Evolutionary conservation across 2,113 vertebrate species (phyloP).

Genomic region (Myrmecobius fasciatus): DNA sequence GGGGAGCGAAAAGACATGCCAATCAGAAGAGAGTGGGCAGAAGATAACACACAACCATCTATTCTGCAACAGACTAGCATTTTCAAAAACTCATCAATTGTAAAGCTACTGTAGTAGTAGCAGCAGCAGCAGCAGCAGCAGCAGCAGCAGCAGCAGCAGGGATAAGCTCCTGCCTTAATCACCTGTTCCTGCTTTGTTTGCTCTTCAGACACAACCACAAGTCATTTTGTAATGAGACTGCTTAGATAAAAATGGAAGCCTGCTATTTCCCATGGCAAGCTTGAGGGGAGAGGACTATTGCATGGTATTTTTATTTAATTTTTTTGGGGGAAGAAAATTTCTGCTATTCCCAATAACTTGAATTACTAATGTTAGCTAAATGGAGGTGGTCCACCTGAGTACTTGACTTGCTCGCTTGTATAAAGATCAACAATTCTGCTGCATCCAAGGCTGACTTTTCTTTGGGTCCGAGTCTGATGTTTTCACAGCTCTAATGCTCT

Average conservation of each 20-base stretch:
- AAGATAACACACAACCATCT: not conserved
- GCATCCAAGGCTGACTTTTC: not conserved
- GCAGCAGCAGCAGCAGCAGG: not conserved
- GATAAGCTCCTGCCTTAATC: not conserved
- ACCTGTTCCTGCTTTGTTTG: not conserved
- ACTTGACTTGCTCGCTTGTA: not conserved
- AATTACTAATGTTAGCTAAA: constrained; percentile 21
- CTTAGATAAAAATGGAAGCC: not conserved
- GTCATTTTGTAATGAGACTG: not conserved
- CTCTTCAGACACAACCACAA: not conserved
- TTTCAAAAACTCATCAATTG: not conserved
- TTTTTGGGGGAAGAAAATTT: constrained; percentile 5
- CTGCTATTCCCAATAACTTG: constrained; percentile 1
- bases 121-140: not conserved
- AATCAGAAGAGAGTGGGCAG: not conserved
- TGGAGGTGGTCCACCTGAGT: not conserved
- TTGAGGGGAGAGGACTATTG: constrained; percentile 5
- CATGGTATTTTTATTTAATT: not conserved
- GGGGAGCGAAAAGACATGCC: not conserved
- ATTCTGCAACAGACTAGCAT: not conserved
- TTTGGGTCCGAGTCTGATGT: not conserved
- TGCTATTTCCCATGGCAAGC: not conserved
- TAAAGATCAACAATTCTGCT: not conserved
- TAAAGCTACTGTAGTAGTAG: not conserved
- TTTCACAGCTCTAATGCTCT: not conserved